A percentile compares a stretch with the other conserved stretches of the same genome.
Conservation (phyloP, 1,140 invertebrate species). For the Heliconius nattereri region DNA sequence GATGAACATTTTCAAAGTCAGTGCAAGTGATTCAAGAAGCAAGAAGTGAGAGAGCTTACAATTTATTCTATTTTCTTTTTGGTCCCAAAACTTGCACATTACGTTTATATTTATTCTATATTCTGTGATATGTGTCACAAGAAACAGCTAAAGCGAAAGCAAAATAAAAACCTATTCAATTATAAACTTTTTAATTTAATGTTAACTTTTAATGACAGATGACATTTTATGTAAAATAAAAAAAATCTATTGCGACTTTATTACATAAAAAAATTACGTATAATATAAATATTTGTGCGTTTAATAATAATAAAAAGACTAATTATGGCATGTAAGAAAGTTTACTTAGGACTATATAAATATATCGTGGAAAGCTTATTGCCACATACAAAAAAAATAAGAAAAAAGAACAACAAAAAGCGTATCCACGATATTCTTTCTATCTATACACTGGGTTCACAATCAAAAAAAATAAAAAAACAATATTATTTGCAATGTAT, state of each 20-base stretch:
- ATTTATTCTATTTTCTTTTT: slow-evolving; percentile 38
- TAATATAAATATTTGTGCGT: slow-evolving; percentile 46
- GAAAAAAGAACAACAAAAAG: neutral
- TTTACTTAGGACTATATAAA: slow-evolving; percentile 43
- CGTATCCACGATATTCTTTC: neutral
- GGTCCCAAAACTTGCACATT: slow-evolving; percentile 55
- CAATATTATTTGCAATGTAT: slow-evolving; percentile 28
- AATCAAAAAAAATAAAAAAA: slow-evolving; percentile 30
- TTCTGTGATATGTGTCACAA: slow-evolving; percentile 7
- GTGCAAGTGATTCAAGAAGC: slow-evolving; percentile 10
- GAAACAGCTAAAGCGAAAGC: neutral
- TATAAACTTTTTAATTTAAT: slow-evolving; percentile 28
- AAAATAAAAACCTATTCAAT: slow-evolving; percentile 25
- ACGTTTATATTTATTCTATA: slow-evolving; percentile 5
- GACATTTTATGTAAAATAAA: slow-evolving; percentile 30
- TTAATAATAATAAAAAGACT: slow-evolving; percentile 40
- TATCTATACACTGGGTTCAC: slow-evolving; percentile 48
- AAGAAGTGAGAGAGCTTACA: slow-evolving; percentile 12
- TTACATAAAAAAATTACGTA: slow-evolving; percentile 20
- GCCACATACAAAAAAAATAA: neutral
- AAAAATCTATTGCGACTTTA: slow-evolving; percentile 34
- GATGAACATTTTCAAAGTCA: neutral
- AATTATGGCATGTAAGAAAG: slow-evolving; percentile 52
- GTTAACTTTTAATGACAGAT: slow-evolving; percentile 15
- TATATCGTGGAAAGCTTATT: neutral